phyloP scores from a whole-genome alignment of 2,113 vertebrate genomes.

The Dendrocopos noguchii region DNA sequence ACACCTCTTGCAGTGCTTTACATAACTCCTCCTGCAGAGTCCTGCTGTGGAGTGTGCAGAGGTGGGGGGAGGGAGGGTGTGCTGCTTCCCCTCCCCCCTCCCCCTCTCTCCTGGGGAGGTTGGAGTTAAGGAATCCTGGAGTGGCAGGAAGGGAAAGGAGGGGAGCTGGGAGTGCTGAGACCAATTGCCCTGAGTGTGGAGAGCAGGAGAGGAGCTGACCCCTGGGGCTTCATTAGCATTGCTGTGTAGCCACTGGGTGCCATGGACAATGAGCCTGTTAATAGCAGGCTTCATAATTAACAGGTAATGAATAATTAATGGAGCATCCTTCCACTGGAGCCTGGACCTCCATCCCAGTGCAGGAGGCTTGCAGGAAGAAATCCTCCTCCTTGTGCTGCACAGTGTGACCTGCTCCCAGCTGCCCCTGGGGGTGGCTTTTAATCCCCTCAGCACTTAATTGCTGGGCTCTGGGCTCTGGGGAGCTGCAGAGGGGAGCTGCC shows the following conservation, averaged over 20 bases:
- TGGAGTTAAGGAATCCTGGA: background rate
- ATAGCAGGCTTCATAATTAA: conserved; percentile 49
- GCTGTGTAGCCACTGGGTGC: conserved; percentile 1
- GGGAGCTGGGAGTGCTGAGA: background rate
- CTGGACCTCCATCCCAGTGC: background rate
- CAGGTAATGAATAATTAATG: conserved; percentile 54
- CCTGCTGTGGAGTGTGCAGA: background rate
- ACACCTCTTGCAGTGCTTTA: conserved; percentile 19
- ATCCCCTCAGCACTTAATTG: background rate
- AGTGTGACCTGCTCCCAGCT: background rate
- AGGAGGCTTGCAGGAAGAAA: background rate
- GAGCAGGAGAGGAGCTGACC: background rate
- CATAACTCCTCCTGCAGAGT: background rate
- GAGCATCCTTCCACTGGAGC: background rate
- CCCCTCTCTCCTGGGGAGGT: background rate
- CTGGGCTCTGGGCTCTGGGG: background rate
- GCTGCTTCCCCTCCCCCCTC: background rate
- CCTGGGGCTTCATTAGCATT: conserved; percentile 33
- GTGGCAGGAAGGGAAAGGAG: background rate
- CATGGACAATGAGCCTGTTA: background rate
- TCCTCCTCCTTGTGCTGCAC: background rate
- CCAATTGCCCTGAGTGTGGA: background rate
- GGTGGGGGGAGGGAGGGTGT: background rate
- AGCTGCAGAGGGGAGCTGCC: background rate
- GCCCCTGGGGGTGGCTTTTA: background rate